Base-by-base conservation (phyloP, 2,888 invertebrate species). In the Tenthredo livida region DNA sequence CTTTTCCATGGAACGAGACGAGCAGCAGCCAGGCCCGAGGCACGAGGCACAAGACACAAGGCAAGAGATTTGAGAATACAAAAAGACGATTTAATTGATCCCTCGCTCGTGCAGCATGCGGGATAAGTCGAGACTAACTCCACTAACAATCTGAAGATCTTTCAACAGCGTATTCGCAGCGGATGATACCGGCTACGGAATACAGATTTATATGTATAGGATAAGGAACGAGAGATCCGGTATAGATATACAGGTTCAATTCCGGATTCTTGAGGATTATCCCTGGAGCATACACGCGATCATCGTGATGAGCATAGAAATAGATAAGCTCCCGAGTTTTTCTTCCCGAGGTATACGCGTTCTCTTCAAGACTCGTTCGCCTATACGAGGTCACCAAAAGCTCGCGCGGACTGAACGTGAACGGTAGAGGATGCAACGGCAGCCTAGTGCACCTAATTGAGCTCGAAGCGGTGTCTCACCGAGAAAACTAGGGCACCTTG, bases 401-500 rank as follows among this genome's bases (percentile, higher is more conserved):
- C 73, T 73, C 25, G 10, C 73, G 73, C 21, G 29, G 54, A 47
- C 21, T 10, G 50, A 50, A 77, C 50, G 50, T 50, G 10, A 21
- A 33, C 47, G 12, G 17, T n/a, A 37, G 17, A 33, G 37, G 78
- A 58, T 61, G 78, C 78, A 61, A 40, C 61, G 40, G 61, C 61
- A 40, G 58, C 58, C 61, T 61, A 29, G 50, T 80, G 78, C 78
- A 80, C 78, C 78, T 80, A 80, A 80, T 80, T 80, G 78, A 80
- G 78, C 78, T 80, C 78, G 61, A 80, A 61, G 58, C 78, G 61
- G 78, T 80, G 78, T 80, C 58, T 80, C 37, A 40, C 37, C 61
- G 78, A 80, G 40, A 61, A 80, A 80, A 80, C 78, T 80, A 61
- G 78, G 78, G 78, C 78, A 77, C 50, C 77, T 77, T 33, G 77